Evolutionary conservation across 2,888 invertebrate genomes (phyloP).

Genomic region (Dysmachus trigonus): DNA sequence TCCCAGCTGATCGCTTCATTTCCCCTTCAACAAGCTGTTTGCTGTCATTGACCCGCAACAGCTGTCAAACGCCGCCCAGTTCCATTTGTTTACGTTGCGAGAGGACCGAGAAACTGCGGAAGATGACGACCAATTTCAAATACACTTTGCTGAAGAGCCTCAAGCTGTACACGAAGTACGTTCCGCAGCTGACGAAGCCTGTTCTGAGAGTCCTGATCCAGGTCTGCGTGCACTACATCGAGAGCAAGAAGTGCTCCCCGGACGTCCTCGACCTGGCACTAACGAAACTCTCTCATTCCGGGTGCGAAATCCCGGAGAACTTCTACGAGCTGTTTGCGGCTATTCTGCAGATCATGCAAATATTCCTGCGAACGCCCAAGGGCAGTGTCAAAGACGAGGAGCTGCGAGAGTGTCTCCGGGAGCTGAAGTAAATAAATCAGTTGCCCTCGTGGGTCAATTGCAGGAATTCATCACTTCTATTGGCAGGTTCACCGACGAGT

Average conservation of each 20-base stretch:
- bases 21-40: neutral
- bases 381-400: slow-evolving; percentile 65
- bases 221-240: slow-evolving; percentile 64
- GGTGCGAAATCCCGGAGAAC: slow-evolving; percentile 62
- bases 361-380: slow-evolving; percentile 64
- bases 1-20: neutral
- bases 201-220: slow-evolving; percentile 63
- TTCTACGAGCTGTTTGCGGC: slow-evolving; percentile 67
- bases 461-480: neutral
- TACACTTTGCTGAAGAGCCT: slow-evolving; percentile 59
- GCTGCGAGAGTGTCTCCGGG: slow-evolving; percentile 65
- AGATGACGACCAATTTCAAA: slow-evolving; percentile 61
- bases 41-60: neutral
- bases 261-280: slow-evolving; percentile 62
- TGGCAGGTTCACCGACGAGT: slow-evolving; percentile 64
- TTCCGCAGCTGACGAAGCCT: slow-evolving; percentile 62
- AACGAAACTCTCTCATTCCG: slow-evolving; percentile 62
- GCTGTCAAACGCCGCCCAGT: neutral
- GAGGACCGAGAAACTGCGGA: neutral
- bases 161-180: slow-evolving; percentile 59
- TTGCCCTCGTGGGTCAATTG: neutral
- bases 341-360: slow-evolving; percentile 65
- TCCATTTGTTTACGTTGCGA: neutral
- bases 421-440: slow-evolving; percentile 64
- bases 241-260: slow-evolving; percentile 62